Conservation (phyloP, 2,797 vertebrate species). For the Rhincodon typus region DNA sequence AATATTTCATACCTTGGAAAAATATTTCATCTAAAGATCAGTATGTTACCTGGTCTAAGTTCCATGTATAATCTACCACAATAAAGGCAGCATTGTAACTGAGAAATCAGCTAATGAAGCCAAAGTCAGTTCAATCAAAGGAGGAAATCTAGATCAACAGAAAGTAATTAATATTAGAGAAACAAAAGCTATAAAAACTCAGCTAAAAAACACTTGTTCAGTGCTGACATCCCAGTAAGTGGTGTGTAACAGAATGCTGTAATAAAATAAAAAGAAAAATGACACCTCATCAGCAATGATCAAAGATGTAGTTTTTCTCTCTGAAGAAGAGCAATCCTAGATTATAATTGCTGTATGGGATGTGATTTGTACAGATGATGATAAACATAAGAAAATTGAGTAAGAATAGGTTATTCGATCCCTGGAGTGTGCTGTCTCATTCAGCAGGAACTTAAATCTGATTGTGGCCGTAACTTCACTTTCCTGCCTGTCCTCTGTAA, state of each 20-base stretch:
- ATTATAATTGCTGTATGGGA: neutral
- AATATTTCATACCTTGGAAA: neutral
- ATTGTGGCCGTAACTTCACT: neutral
- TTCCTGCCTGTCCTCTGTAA: neutral
- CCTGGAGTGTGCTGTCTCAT: neutral
- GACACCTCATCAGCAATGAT: neutral
- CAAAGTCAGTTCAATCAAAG: neutral
- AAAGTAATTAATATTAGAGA: neutral
- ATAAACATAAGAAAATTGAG: neutral
- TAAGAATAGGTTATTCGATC: neutral
- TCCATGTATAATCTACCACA: neutral
- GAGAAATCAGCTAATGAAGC: neutral
- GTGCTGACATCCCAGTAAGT: neutral
- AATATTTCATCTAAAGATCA: neutral
- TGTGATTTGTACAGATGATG: neutral
- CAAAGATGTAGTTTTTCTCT: too few species aligned
- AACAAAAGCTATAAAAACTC: neutral
- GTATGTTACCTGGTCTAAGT: neutral
- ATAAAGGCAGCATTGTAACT: neutral
- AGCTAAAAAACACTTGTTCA: neutral
- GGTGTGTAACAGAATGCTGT: neutral
- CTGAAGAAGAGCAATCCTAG: too few species aligned
- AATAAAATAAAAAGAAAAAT: neutral
- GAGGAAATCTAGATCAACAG: neutral
- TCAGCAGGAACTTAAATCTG: neutral